Evolutionary conservation across 2,113 vertebrate species (phyloP), one percentile per base, ranked within the genome.

Genomic region (Pseudopipra pipra): DNA sequence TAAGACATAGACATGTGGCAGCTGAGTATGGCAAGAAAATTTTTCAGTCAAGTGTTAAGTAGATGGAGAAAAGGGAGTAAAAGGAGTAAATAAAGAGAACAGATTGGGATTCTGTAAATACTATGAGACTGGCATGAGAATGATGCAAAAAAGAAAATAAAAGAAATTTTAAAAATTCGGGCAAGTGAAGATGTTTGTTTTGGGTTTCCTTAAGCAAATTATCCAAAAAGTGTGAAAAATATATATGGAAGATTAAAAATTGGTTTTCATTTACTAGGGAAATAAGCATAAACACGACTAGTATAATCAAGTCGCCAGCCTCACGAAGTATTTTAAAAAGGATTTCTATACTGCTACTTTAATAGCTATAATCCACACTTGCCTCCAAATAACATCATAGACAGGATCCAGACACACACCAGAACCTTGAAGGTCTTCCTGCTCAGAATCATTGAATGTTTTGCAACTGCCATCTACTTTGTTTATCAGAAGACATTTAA

Each of bases 381-480:
- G 99, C 99, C 99, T 99, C 99, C 99, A 99, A 96, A 99, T 99
- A 96, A 99, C 99, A 97, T 99, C 99, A 97, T 99, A 99, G 70
- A 99, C 99, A 70, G 99, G 99, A 97, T 99, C 99, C 94, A 99
- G 98, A 97, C 99, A 99, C 30, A 99, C 98, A 83, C 99, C 99
- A 88, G 99, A 99, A 80, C 99, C 99, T 94, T 99, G 99, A 78
- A 99, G 98, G 95, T 99, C 99, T 95, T 99, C 99, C 97, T 99
- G 99, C 94, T 99, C 99, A 70, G 99, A 99, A 97, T 99, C 99
- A 96, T 99, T 99, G 96, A 99, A 99, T 46, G 99, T 99, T 95
- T 99, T 98, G 97, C 99, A 99, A 97, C 99, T 99, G 91, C 99
- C 99, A 94, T 99, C 99, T 93, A 99, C 98, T 98, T 99, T 99